These are phyloP conservation scores for Hymenopus coronatus DNA, from an alignment of 2,888 invertebrate species.

Conservation along the genomic window DNA sequence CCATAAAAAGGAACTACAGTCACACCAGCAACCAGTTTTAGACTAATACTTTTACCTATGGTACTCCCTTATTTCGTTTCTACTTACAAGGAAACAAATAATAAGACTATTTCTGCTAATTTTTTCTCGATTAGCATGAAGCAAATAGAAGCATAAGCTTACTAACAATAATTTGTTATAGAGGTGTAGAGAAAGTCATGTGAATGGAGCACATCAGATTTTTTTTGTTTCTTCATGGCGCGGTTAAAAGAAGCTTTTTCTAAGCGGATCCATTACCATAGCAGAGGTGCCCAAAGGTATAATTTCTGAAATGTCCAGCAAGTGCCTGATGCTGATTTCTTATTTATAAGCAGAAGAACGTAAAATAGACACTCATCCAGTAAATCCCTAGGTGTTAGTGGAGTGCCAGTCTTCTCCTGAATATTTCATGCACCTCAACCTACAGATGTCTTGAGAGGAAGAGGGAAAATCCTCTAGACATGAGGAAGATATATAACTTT, in stretches of 20 bases:
- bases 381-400: neutral
- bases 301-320: neutral
- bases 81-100: too few species aligned
- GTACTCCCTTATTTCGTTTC: too few species aligned
- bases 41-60: too few species aligned
- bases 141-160: too few species aligned
- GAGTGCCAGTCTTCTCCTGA: neutral
- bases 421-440: neutral
- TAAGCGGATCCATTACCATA: neutral
- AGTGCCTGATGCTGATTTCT: neutral
- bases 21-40: too few species aligned
- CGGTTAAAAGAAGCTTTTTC: neutral
- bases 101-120: too few species aligned
- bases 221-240: too few species aligned
- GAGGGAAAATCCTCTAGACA: neutral
- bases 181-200: too few species aligned
- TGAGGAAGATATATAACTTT: neutral
- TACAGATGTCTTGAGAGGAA: neutral
- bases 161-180: too few species aligned
- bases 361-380: neutral
- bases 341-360: neutral
- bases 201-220: too few species aligned
- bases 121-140: too few species aligned
- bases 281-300: neutral
- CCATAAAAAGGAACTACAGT: too few species aligned